Percentiles rank a stretch among this genome's conserved stretches.
Evolutionary conservation across 2,888 invertebrate genomes (phyloP).

Genomic region (Noctua fimbriata): DNA sequence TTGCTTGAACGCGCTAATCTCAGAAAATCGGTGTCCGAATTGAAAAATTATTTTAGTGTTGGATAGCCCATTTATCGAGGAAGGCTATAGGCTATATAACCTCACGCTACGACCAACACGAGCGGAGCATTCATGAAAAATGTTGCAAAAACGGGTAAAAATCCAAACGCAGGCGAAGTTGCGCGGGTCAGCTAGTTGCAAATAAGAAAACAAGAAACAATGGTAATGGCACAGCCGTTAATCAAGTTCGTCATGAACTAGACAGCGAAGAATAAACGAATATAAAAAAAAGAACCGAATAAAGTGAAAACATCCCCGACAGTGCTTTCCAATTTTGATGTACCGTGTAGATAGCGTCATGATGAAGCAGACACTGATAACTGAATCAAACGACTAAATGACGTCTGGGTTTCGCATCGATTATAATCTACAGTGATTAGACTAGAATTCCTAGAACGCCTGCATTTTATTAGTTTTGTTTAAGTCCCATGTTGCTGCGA

Average conservation of each 20-base stretch:
- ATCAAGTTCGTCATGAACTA: not conserved
- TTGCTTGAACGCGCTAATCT: no score
- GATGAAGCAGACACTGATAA: slow-evolving; percentile 20
- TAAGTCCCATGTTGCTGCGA: not conserved
- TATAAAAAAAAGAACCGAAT: not conserved
- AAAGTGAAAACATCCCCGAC: not conserved
- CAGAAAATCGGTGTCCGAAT: no score
- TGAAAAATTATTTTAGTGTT: no score
- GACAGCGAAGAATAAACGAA: not conserved
- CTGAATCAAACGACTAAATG: slow-evolving; percentile 31
- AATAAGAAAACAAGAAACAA: not conserved
- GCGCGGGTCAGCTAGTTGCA: no score
- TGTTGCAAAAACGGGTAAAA: no score
- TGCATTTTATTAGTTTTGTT: not conserved
- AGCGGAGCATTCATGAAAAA: no score
- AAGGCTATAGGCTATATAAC: no score
- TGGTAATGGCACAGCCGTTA: no score
- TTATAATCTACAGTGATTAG: not conserved
- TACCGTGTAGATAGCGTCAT: slow-evolving; percentile 1
- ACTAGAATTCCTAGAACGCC: not conserved
- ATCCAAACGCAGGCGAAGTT: no score
- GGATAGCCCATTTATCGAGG: no score
- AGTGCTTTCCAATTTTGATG: slow-evolving; percentile 17
- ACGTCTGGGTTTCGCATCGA: slow-evolving; percentile 17
- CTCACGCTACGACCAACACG: no score